Base-by-base conservation (phyloP, 2,888 invertebrate species). In the Linhomoeus sp. region DNA sequence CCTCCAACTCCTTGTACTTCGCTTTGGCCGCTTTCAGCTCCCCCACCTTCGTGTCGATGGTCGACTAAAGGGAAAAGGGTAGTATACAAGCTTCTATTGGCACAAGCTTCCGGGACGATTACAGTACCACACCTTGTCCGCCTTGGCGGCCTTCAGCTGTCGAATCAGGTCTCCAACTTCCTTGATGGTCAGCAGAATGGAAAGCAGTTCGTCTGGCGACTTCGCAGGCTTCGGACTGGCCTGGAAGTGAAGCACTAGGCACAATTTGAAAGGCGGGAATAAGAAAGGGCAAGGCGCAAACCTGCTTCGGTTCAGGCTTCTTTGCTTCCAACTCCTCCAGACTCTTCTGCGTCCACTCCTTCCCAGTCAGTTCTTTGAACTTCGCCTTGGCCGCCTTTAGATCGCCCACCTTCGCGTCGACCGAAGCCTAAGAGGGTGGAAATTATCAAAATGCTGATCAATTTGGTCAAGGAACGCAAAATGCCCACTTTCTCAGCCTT, bases 301-400 rank as follows among this genome's bases (percentile, higher is more conserved):
- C n/a, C n/a, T n/a, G n/a, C n/a, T n/a, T n/a, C n/a, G n/a, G n/a
- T n/a, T n/a, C n/a, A n/a, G n/a, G n/a, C n/a, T n/a, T n/a, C n/a
- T n/a, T n/a, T n/a, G n/a, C n/a, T n/a, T n/a, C n/a, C n/a, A n/a
- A n/a, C n/a, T n/a, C n/a, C 5, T 45, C 44, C 9, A 45, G 36
- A 14, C 25, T 5, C 3, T 39, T 25, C 9, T 72, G 74, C 53
- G 72, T 73, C 73, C 77, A 75, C 48, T 79, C 78, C 55, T 69
- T 57, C 0, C 78, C 80, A 3, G 77, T 77, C 38, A 71, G 61
- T 15, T 72, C 67, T 65, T 85, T 86, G 67, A 77, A 86, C 51
- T 81, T 75, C 0, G 73, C 69, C 67, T 87, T 87, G 1, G 85
- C 65, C 14, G 72, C 71, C 23, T 83, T 63, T 1, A 86, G 65